A percentile compares a stretch with the other conserved stretches of the same genome.
phyloP scores from a whole-genome alignment of 1,140 invertebrate genomes.

The Helicoverpa zea region DNA sequence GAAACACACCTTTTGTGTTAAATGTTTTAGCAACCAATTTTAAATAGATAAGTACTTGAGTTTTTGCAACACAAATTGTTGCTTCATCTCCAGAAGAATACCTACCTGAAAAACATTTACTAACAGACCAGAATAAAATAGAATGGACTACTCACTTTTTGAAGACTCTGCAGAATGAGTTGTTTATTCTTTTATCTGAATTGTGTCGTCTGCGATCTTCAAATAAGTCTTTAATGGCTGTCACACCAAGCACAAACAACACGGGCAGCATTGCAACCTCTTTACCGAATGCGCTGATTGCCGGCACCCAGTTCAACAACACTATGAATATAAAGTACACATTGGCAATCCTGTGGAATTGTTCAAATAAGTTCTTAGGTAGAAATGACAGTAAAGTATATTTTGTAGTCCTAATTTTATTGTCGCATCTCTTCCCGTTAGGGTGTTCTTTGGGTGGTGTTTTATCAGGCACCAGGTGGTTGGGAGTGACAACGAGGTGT shows the following conservation, averaged over 20 bases:
- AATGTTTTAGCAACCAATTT: no score
- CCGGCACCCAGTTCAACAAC: conserved; percentile 97
- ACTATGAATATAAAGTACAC: conserved; percentile 99
- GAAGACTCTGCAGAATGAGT: conserved; percentile 96
- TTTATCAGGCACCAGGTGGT: conserved; percentile 93
- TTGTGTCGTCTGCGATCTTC: conserved; percentile 96
- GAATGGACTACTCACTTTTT: conserved; percentile 91
- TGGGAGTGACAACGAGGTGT: conserved; percentile 92
- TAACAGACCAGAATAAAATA: not conserved
- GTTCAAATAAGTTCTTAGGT: conserved; percentile 98
- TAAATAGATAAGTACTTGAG: no score
- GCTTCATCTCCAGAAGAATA: not conserved
- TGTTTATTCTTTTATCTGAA: conserved; percentile 98
- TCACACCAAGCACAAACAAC: conserved; percentile 98
- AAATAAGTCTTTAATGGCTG: conserved; percentile 98
- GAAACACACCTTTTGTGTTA: no score
- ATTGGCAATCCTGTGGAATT: conserved; percentile 99
- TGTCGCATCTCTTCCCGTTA: conserved; percentile 93
- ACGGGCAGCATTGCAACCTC: conserved; percentile 98
- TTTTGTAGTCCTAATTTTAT: conserved; percentile 97
- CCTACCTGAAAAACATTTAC: not conserved
- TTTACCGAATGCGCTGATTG: conserved; percentile 98
- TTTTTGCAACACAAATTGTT: no score
- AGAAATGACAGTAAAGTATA: conserved; percentile 98
- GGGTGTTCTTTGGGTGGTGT: conserved; percentile 93